These are phyloP conservation scores for Chiroxiphia lanceolata DNA, from an alignment of 2,797 vertebrate genomes.

Conservation along the genomic window DNA sequence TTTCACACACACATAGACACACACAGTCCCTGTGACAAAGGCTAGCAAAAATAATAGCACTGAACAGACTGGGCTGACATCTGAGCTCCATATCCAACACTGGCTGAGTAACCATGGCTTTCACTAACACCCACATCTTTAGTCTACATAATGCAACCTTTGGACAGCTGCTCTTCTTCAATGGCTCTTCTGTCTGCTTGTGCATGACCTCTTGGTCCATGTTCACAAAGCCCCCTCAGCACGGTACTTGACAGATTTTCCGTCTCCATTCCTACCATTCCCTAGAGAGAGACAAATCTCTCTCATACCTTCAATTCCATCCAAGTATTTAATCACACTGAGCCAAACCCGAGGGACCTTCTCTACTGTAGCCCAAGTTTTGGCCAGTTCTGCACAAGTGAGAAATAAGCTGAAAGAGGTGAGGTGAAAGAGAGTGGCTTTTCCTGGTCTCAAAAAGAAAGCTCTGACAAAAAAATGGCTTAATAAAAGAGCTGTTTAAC, in stretches of 20 bases:
- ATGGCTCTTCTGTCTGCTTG: not conserved
- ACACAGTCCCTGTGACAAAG: not conserved
- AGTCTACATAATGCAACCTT: not conserved
- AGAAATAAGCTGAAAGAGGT: not conserved
- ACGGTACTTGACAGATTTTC: not conserved
- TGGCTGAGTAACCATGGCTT: not conserved
- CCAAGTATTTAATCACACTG: not conserved
- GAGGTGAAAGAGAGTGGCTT: not conserved
- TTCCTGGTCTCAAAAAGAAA: not conserved
- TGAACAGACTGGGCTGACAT: not conserved
- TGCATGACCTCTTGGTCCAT: not conserved
- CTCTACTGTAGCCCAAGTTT: not conserved
- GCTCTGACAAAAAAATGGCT: not conserved
- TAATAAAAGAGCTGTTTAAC: not conserved
- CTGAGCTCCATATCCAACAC: not conserved
- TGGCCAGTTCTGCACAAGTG: not conserved
- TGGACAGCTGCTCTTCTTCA: not conserved
- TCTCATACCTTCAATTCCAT: not conserved
- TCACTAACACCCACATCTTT: not conserved
- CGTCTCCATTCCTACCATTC: not conserved
- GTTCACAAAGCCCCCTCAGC: not conserved
- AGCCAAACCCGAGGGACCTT: not conserved
- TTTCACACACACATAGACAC: not conserved
- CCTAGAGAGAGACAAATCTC: not conserved
- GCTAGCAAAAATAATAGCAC: not conserved